These are phyloP conservation scores for Lytechinus pictus DNA, from an alignment of 35 echinoderm and acorn worm species.

Conservation along the genomic window DNA sequence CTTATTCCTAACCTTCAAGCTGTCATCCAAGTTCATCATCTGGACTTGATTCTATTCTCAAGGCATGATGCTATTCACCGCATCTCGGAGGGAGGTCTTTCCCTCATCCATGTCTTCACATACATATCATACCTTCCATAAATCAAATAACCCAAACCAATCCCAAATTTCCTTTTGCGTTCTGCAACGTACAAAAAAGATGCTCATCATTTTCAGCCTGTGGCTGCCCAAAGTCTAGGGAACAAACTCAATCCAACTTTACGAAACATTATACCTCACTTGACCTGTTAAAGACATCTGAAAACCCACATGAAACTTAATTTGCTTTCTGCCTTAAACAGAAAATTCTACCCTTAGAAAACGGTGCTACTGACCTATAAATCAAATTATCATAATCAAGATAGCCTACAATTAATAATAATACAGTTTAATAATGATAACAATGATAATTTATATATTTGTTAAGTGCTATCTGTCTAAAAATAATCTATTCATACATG, in stretches of 20 bases:
- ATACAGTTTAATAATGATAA: no score
- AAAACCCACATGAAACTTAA: no score
- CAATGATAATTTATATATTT: no score
- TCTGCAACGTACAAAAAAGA: not conserved
- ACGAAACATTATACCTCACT: no score
- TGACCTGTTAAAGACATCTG: no score
- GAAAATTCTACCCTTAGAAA: no score
- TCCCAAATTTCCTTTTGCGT: not conserved
- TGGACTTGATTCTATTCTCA: not conserved
- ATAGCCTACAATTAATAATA: no score
- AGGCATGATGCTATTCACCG: constrained; percentile 1
- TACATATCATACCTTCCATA: constrained; percentile 12
- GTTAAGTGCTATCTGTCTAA: no score
- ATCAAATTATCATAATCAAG: no score
- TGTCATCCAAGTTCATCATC: constrained; percentile 33
- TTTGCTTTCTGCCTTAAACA: no score
- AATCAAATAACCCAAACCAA: not conserved
- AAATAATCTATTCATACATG: no score
- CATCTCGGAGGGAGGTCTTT: not conserved
- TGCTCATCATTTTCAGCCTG: not conserved
- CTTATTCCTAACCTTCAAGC: not conserved
- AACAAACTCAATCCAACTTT: not conserved
- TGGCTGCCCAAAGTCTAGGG: not conserved
- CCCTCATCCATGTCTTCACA: not conserved
- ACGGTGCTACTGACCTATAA: no score